Conservation (phyloP, 2,113 vertebrate genomes). For the Natator depressus region DNA sequence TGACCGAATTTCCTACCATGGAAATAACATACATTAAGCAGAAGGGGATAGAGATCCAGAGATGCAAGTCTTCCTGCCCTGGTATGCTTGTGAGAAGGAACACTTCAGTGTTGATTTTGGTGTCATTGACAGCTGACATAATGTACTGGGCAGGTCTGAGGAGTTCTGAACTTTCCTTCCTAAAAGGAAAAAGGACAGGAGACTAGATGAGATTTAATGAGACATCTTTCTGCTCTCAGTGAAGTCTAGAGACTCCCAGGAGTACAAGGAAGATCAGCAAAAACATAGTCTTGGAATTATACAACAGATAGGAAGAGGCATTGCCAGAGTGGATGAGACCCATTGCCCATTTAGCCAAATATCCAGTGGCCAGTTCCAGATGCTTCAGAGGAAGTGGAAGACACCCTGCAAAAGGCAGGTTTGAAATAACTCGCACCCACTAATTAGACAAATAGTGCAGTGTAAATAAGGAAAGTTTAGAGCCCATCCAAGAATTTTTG, state of each 20-base stretch:
- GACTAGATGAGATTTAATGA: background rate
- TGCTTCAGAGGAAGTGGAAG: background rate
- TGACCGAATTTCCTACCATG: background rate
- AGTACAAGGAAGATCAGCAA: background rate
- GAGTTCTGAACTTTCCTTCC: background rate
- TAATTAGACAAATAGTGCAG: background rate
- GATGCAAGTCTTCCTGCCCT: background rate
- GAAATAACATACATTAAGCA: background rate
- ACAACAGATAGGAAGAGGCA: background rate
- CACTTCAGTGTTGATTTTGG: background rate
- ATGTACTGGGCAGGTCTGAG: background rate
- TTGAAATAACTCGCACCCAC: background rate
- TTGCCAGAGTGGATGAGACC: background rate
- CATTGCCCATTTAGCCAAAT: background rate
- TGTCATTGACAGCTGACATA: background rate
- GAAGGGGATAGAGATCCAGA: background rate
- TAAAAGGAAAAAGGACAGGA: background rate
- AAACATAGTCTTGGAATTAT: background rate
- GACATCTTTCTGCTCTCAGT: background rate
- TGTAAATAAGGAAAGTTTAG: background rate
- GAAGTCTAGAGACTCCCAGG: background rate
- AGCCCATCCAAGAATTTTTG: background rate
- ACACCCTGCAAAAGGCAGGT: background rate
- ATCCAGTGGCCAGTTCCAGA: background rate
- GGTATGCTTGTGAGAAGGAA: background rate